Conservation (phyloP, 2,113 vertebrate species). For the Motacilla alba region DNA sequence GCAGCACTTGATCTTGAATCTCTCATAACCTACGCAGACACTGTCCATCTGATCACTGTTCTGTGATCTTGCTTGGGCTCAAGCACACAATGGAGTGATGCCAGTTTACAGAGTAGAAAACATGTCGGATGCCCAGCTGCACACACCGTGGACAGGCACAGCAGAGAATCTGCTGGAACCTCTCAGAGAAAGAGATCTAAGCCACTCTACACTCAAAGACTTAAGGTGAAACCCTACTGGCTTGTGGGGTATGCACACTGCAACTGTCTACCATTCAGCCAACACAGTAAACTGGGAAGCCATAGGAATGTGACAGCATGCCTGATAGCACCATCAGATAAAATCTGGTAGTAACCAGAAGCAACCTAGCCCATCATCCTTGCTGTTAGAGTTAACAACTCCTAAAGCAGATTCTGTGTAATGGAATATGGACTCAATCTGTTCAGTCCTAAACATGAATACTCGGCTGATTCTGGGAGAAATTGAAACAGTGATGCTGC, state of each 20-base stretch:
- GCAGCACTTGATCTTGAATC: not conserved
- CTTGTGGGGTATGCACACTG: not conserved
- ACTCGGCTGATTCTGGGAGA: not conserved
- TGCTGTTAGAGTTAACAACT: not conserved
- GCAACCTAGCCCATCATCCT: not conserved
- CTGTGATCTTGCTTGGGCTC: not conserved
- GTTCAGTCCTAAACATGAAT: not conserved
- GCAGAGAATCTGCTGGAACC: not conserved
- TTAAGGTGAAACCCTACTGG: not conserved
- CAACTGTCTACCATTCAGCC: not conserved
- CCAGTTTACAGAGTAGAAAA: not conserved
- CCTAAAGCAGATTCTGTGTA: not conserved
- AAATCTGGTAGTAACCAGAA: not conserved
- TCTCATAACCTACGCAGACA: not conserved
- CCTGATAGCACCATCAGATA: not conserved
- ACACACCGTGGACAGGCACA: not conserved
- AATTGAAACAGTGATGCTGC: not conserved
- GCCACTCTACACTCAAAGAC: not conserved
- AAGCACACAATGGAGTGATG: not conserved
- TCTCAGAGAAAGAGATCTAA: not conserved
- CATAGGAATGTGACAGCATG: not conserved
- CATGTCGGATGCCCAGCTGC: rapidly evolving
- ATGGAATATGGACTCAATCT: not conserved
- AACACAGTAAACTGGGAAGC: not conserved
- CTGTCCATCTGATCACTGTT: not conserved